Conservation (phyloP, 2,888 invertebrate genomes). For the Chalcosyrphus nemorum region DNA sequence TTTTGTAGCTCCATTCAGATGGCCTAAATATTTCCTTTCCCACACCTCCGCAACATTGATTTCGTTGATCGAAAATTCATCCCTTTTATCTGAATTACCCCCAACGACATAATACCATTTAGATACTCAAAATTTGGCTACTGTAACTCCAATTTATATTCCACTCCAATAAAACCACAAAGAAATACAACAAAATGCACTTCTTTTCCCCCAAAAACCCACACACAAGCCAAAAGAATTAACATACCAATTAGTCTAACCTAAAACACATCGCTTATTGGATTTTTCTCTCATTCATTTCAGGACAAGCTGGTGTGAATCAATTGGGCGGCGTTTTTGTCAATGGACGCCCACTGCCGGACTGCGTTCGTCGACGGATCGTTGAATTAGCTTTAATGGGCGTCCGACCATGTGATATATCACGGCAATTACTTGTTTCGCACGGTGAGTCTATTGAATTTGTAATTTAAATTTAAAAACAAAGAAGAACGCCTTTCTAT, state of each 20-base stretch:
- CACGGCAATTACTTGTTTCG: conserved; percentile 95
- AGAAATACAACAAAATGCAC: conserved; percentile 67
- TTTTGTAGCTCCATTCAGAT: too few relatives aligned
- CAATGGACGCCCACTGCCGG: conserved; percentile 97
- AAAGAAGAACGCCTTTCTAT: background rate
- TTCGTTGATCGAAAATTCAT: conserved; percentile 31
- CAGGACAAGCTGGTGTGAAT: conserved; percentile 98
- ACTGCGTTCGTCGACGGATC: conserved; percentile 95
- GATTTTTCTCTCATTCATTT: conserved; percentile 14
- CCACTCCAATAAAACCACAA: conserved; percentile 17
- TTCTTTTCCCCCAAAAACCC: conserved; percentile 14
- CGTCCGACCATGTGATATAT: conserved; percentile 98
- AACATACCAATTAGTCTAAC: conserved; percentile 63
- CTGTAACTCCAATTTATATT: conserved; percentile 60
- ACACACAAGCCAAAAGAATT: conserved; percentile 38
- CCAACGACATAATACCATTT: conserved; percentile 22
- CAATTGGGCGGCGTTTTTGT: conserved; percentile 98
- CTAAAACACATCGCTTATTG: conserved; percentile 23
- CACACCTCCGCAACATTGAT: background rate
- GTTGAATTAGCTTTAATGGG: conserved; percentile 97
- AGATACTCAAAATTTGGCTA: conserved; percentile 49
- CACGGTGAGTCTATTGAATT: conserved; percentile 84
- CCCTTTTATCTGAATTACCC: conserved; percentile 18
- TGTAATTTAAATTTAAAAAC: conserved; percentile 63
- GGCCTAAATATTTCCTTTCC: background rate